Conservation (phyloP, 2,888 invertebrate species). For the Drosophila nr. perissopoda region DNA sequence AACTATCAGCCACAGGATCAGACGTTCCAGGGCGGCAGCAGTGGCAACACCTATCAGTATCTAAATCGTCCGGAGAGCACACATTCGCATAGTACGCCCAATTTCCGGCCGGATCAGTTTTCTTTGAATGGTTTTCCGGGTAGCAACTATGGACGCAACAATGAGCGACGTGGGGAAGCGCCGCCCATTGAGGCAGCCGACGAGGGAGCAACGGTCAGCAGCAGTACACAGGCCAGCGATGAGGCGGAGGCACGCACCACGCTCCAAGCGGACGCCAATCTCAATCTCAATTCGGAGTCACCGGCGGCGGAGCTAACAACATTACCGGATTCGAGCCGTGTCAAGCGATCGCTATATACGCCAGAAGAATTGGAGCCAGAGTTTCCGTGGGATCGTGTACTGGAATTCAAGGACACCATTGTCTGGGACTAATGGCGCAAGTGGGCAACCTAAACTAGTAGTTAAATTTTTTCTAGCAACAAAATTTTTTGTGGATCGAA, state of each 20-base stretch:
- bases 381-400: constrained; percentile 92
- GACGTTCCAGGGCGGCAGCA: constrained; percentile 66
- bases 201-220: constrained; percentile 50
- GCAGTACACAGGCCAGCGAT: constrained; percentile 74
- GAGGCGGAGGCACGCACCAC: constrained; percentile 72
- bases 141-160: constrained; percentile 83
- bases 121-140: constrained; percentile 81
- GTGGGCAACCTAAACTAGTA: constrained; percentile 43
- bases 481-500: constrained; percentile 35
- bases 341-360: constrained; percentile 74
- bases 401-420: constrained; percentile 89
- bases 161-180: constrained; percentile 82
- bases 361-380: constrained; percentile 85
- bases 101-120: constrained; percentile 82
- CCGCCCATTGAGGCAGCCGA: constrained; percentile 80
- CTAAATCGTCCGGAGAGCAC: constrained; percentile 83
- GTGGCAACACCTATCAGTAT: constrained; percentile 83
- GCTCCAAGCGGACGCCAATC: constrained; percentile 54
- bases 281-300: constrained; percentile 29
- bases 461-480: constrained; percentile 65
- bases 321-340: constrained; percentile 53
- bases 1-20: constrained; percentile 82
- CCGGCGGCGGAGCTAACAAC: constrained; percentile 54
- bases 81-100: constrained; percentile 70
- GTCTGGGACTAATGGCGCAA: constrained; percentile 87